Percentiles rank a stretch among this genome's conserved stretches.
phyloP scores from a whole-genome alignment of 2,888 invertebrate species.

The Amorpha juglandis region DNA sequence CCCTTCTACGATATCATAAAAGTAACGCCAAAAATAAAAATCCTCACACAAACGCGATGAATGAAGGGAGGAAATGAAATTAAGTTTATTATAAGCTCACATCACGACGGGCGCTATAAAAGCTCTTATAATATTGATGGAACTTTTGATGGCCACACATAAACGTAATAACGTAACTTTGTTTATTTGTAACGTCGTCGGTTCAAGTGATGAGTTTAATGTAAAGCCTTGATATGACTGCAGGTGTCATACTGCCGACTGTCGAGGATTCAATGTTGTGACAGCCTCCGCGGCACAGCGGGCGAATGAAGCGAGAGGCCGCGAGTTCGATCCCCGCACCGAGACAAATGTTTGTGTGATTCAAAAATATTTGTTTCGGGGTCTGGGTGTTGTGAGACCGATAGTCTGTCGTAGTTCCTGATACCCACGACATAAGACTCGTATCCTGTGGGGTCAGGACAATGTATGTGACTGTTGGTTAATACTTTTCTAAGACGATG shows the following conservation, averaged over 20 bases:
- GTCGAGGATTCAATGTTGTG: too few species aligned
- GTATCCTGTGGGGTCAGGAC: too few species aligned
- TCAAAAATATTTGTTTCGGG: too few species aligned
- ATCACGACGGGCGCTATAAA: constrained; percentile 57
- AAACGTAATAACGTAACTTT: constrained; percentile 51
- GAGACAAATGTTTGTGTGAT: not conserved
- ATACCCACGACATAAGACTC: too few species aligned
- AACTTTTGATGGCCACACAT: constrained; percentile 54
- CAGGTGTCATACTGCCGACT: not conserved
- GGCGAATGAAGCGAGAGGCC: too few species aligned
- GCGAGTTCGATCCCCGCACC: too few species aligned
- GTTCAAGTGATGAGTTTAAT: constrained; percentile 29
- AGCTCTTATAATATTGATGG: constrained; percentile 54
- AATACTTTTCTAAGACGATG: too few species aligned
- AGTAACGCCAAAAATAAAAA: not conserved
- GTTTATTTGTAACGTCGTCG: constrained; percentile 39
- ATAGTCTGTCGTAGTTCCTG: too few species aligned
- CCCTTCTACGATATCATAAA: constrained; percentile 5
- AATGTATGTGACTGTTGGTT: too few species aligned
- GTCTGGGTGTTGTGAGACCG: too few species aligned
- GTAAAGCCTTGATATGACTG: not conserved
- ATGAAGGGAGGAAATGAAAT: constrained; percentile 36
- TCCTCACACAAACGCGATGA: constrained; percentile 2
- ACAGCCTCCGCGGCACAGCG: too few species aligned
- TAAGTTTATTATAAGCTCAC: constrained; percentile 46